Evolutionary conservation across 1,140 invertebrate species (phyloP), one percentile per base, ranked within the genome.

Genomic region (Galendromus occidentalis): DNA sequence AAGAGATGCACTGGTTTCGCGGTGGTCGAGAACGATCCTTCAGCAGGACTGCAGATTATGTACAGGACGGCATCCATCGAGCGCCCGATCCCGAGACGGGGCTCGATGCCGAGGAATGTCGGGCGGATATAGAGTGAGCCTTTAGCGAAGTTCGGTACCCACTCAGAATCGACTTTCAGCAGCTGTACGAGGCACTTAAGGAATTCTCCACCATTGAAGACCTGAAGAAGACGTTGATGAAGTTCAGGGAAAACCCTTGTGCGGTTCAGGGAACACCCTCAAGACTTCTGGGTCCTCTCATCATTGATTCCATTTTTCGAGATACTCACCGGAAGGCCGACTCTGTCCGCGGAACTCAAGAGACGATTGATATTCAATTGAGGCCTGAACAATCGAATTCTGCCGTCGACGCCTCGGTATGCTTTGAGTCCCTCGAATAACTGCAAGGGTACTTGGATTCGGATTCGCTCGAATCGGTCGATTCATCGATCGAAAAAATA

Each of bases 341-440:
- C 81, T 72, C 91, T 80, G 66, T 82, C 72, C 2, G 95, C 91
- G 17, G 91, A 86, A 44, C 77, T 72, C 70, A 89, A 85, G 88
- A 99, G 90, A 68, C 96, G 80, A 66, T 84, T 81, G 87, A 98
- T 92, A 75, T 99, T 98, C 71, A 92, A 77, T 42, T 95, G 85
- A 2, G 95, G 94, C 65, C 96, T 82, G 76, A 98, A 99, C 68
- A 98, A 76, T 69, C 92, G 80, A 65, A 98, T 89, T 79, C 86
- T 87, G 59, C 87, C 87, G 77, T 98, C 93, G 5, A 83, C 79
- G 18, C 92, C 91, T 73, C 91, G 82, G 74, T 91, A 98, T 0
- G 93, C 93, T 78, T 99, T 99, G 83, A 98, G 84, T 51, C 96
- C 96, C 83, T 99, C 96, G 73, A 98, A 99, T 65, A 98, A 77